These are phyloP conservation scores for Hippocampus zosterae DNA, from an alignment of 2,113 vertebrate species.

Conservation along the genomic window DNA sequence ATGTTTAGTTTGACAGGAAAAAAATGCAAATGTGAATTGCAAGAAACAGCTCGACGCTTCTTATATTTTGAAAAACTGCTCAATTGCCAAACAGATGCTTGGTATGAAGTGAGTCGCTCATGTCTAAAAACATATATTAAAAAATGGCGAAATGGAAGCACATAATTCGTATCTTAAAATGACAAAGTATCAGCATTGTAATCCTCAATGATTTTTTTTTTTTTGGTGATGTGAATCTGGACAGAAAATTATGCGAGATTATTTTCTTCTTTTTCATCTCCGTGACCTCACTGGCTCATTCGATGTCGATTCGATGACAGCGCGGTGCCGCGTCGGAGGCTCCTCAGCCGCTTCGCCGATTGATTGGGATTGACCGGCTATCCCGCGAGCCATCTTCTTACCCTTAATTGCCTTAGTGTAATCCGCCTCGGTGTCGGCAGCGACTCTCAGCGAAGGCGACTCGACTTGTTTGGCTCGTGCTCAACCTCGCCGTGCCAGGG, in stretches of 20 bases:
- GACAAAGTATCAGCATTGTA: no score
- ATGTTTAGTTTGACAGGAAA: background rate
- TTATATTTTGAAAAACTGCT: no score
- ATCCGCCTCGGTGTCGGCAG: slow-evolving; percentile 51
- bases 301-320: slow-evolving; percentile 28
- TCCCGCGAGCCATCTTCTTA: slow-evolving; percentile 51
- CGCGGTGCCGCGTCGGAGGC: slow-evolving; percentile 35
- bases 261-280: background rate
- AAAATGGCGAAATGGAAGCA: no score
- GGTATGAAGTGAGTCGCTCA: no score
- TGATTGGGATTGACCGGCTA: slow-evolving; percentile 51
- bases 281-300: background rate
- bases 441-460: slow-evolving; percentile 39
- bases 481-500: slow-evolving; percentile 18
- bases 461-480: slow-evolving; percentile 31
- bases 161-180: no score
- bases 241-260: no score
- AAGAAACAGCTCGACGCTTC: no score
- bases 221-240: no score
- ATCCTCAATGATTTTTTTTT: no score
- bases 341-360: slow-evolving; percentile 28
- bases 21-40: no score
- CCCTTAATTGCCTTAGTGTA: slow-evolving; percentile 64
- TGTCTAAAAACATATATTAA: no score
- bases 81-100: no score